phyloP scores from a whole-genome alignment of 1,140 invertebrate genomes.

The Sarcophaga peregrina region DNA sequence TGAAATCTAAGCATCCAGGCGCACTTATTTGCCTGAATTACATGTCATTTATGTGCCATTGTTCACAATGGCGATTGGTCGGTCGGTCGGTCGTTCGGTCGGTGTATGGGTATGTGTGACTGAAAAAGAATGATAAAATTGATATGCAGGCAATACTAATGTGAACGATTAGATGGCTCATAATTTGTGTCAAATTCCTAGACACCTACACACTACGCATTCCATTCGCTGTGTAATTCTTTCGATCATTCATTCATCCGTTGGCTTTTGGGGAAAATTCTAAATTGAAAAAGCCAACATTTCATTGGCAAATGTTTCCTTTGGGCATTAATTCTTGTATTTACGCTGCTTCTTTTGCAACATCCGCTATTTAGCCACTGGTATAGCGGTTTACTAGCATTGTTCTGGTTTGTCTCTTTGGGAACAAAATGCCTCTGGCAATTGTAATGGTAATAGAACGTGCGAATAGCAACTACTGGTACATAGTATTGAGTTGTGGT shows the following conservation, averaged over 20 bases:
- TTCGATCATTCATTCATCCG: neutral
- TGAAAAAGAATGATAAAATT: neutral
- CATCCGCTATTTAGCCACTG: neutral
- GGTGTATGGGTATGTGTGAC: neutral
- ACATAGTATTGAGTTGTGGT: neutral
- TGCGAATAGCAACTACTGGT: no score
- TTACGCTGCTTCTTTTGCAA: neutral
- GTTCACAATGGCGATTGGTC: neutral
- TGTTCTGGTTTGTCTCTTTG: conserved; percentile 12
- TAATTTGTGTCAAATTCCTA: conserved; percentile 17
- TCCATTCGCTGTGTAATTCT: neutral
- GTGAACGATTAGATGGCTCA: conserved; percentile 17
- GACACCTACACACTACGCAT: neutral
- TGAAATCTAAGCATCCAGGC: conserved; percentile 8
- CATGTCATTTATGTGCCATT: conserved; percentile 21
- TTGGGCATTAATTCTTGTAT: conserved; percentile 1
- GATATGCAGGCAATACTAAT: conserved; percentile 25
- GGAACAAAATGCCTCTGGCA: neutral
- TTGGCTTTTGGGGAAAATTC: neutral
- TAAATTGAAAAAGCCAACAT: neutral
- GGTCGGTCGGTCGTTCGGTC: neutral
- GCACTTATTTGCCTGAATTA: conserved; percentile 25
- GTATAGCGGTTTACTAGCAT: no score
- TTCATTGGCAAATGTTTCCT: conserved; percentile 15
- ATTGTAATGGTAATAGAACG: no score